Conservation (phyloP, 2,888 invertebrate genomes). For the Geotrupes spiniger region DNA sequence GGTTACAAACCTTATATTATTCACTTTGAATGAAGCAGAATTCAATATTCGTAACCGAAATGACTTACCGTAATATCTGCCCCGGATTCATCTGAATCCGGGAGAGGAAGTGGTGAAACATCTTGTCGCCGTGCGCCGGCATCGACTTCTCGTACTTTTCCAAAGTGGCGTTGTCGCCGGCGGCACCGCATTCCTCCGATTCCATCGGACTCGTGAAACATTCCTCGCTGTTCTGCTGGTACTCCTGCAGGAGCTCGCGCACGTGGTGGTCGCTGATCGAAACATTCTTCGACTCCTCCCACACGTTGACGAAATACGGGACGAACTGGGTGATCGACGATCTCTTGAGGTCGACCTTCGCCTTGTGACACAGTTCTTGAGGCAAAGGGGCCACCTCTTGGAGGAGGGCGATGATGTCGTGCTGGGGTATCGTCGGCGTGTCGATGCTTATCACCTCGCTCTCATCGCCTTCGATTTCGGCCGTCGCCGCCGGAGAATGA, state of each 20-base stretch:
- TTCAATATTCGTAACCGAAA: slow-evolving; percentile 5
- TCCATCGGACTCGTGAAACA: slow-evolving; percentile 22
- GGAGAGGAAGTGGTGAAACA: slow-evolving; percentile 77
- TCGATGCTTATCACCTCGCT: slow-evolving; percentile 75
- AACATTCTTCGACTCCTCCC: slow-evolving; percentile 53
- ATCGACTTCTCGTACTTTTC: slow-evolving; percentile 78
- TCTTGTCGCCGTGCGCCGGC: slow-evolving; percentile 78
- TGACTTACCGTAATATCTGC: slow-evolving; percentile 72
- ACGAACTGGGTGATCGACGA: slow-evolving; percentile 46
- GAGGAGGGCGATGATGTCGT: slow-evolving; percentile 67
- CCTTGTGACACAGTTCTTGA: slow-evolving; percentile 44
- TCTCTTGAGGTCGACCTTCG: slow-evolving; percentile 23
- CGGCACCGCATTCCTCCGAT: slow-evolving; percentile 22
- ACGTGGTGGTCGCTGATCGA: slow-evolving; percentile 57
- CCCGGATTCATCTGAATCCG: slow-evolving; percentile 73
- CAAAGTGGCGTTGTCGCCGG: slow-evolving; percentile 41
- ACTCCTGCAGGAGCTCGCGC: slow-evolving; percentile 60
- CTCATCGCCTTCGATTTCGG: slow-evolving; percentile 82
- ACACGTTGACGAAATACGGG: slow-evolving; percentile 60
- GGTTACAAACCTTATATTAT: no score
- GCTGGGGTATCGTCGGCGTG: slow-evolving; percentile 68
- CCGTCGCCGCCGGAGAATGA: slow-evolving; percentile 62
- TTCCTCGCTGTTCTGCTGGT: slow-evolving; percentile 55
- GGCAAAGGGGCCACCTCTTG: slow-evolving; percentile 61
- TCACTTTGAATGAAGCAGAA: no score